phyloP scores from a whole-genome alignment of 2,888 invertebrate genomes.

The Papilio protenor region DNA sequence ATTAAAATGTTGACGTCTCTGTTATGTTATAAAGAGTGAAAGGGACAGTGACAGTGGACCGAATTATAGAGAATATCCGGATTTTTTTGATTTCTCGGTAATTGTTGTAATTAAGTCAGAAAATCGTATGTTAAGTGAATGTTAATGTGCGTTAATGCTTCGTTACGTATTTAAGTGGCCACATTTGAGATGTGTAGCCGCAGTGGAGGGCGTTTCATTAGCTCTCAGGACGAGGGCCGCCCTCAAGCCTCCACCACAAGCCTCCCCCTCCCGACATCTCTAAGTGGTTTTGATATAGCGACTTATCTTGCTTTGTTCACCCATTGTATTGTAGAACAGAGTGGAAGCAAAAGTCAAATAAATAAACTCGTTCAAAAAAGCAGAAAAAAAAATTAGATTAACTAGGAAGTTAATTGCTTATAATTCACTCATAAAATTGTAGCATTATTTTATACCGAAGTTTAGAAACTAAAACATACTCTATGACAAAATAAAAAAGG shows the following conservation, averaged over 20 bases:
- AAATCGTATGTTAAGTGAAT: conserved; percentile 9
- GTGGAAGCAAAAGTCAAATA: too few relatives aligned
- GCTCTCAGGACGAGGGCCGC: conserved; percentile 24
- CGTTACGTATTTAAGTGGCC: conserved; percentile 22
- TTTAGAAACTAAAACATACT: too few relatives aligned
- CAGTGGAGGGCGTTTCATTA: conserved; percentile 27
- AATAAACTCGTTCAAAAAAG: too few relatives aligned
- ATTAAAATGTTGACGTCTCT: too few relatives aligned
- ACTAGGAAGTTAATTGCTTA: too few relatives aligned
- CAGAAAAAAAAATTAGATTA: too few relatives aligned
- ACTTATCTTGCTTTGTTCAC: conserved; percentile 1
- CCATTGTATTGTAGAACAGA: neutral
- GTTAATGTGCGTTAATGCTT: conserved; percentile 11
- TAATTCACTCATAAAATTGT: too few relatives aligned
- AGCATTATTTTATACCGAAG: too few relatives aligned
- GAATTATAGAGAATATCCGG: neutral
- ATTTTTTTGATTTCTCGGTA: neutral
- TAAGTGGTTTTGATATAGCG: conserved; percentile 23
- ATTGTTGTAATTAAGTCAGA: conserved; percentile 1
- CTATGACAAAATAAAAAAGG: too few relatives aligned
- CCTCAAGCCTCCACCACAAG: conserved; percentile 14
- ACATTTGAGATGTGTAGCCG: conserved; percentile 25
- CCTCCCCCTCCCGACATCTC: conserved; percentile 4
- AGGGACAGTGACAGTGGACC: too few relatives aligned
- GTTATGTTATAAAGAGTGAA: too few relatives aligned